phyloP scores from a whole-genome alignment of 2,113 vertebrate genomes.

The Steatornis caripensis region DNA sequence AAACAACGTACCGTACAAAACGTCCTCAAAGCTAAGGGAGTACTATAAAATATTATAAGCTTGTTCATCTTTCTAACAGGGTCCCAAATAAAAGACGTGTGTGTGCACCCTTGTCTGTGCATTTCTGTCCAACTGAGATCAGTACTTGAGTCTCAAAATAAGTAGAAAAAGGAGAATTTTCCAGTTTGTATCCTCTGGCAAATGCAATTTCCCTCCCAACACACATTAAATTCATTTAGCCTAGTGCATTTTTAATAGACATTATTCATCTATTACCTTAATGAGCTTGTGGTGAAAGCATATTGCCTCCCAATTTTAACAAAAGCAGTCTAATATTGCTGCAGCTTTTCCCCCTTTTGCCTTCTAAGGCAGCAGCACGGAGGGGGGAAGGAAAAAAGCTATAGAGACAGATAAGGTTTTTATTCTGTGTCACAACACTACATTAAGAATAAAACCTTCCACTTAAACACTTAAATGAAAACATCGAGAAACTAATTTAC shows the following conservation, averaged over 20 bases:
- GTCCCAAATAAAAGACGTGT: neutral
- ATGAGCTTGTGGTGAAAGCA: slow-evolving; percentile 76
- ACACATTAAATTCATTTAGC: slow-evolving; percentile 66
- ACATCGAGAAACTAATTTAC: slow-evolving; percentile 99
- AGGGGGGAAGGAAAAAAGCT: neutral
- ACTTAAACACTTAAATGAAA: slow-evolving; percentile 99
- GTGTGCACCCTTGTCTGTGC: neutral
- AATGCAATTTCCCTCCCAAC: slow-evolving; percentile 34
- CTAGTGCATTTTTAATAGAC: slow-evolving; percentile 77
- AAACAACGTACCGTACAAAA: neutral
- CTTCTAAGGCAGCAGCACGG: slow-evolving; percentile 58
- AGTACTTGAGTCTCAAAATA: neutral
- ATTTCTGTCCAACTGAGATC: neutral
- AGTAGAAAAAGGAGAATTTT: slow-evolving; percentile 1
- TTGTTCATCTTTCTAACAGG: neutral
- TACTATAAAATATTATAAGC: neutral
- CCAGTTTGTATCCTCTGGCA: neutral
- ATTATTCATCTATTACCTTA: slow-evolving; percentile 77
- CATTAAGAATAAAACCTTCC: slow-evolving; percentile 98
- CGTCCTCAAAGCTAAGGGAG: neutral
- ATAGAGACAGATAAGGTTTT: slow-evolving; percentile 71
- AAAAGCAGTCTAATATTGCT: slow-evolving; percentile 69
- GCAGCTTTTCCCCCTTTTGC: slow-evolving; percentile 53
- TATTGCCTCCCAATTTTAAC: slow-evolving; percentile 70
- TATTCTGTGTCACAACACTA: slow-evolving; percentile 84